A percentile compares a stretch with the other conserved stretches of the same genome.
Conservation (phyloP, 2,888 invertebrate genomes). For the Drosophila testacea region DNA sequence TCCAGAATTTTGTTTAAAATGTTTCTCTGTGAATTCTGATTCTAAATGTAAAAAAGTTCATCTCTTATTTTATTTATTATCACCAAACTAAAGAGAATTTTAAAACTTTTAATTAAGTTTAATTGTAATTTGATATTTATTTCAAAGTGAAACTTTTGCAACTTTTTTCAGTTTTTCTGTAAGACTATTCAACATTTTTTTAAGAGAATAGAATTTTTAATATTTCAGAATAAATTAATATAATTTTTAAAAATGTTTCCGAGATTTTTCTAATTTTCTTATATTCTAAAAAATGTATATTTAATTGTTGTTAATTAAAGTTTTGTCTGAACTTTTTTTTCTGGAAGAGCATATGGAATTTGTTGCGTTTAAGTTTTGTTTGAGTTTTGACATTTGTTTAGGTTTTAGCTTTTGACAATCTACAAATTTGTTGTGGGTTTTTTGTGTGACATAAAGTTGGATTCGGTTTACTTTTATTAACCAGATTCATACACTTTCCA, state of each 20-base stretch:
- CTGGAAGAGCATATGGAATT: not conserved
- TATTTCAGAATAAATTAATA: no score
- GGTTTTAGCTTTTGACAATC: conserved; percentile 11
- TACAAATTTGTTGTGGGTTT: conserved; percentile 18
- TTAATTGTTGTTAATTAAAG: not conserved
- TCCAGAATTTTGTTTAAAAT: no score
- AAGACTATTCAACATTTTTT: no score
- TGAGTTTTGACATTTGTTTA: conserved; percentile 13
- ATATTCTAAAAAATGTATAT: not conserved
- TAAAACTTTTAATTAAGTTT: no score
- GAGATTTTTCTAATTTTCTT: not conserved
- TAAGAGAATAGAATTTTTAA: no score
- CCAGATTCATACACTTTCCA: not conserved
- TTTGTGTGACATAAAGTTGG: conserved; percentile 5
- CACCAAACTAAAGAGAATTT: no score
- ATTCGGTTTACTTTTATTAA: conserved; percentile 11
- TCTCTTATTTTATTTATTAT: no score
- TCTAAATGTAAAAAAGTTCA: no score
- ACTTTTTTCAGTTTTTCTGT: no score
- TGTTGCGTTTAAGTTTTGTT: conserved; percentile 11
- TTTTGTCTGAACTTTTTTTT: not conserved
- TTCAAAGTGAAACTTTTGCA: no score
- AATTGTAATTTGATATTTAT: no score
- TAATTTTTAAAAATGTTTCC: not conserved
- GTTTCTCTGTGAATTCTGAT: no score